Conservation (phyloP, 1,140 invertebrate species). For the Hydropsyche tenuis region DNA sequence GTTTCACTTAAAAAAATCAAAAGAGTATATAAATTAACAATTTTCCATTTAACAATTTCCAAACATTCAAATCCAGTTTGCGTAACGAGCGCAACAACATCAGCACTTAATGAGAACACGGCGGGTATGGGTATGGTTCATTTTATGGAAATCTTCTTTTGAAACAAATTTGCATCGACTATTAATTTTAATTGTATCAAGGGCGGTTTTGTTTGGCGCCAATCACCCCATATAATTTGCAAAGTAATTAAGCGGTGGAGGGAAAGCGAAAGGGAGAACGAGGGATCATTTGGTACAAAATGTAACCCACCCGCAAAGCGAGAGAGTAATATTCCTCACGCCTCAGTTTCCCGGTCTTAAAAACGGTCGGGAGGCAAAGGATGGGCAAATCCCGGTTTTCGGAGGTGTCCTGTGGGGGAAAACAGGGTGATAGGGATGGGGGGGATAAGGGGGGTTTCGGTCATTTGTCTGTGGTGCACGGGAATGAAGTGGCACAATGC, state of each 20-base stretch:
- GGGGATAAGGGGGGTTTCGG: conserved; percentile 38
- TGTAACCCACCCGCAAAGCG: background rate
- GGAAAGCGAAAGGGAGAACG: background rate
- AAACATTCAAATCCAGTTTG: no score
- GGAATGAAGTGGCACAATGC: conserved; percentile 46
- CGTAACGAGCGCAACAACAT: background rate
- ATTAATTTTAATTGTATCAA: conserved; percentile 47
- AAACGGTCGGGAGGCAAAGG: conserved; percentile 24
- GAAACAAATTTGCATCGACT: conserved; percentile 46
- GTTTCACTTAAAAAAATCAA: no score
- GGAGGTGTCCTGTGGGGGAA: background rate
- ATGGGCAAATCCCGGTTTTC: conserved; percentile 15
- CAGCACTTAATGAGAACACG: background rate
- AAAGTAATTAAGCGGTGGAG: conserved; percentile 46
- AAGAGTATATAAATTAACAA: no score
- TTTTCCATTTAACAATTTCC: no score
- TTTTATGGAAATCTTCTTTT: conserved; percentile 44
- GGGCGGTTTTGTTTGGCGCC: conserved; percentile 46
- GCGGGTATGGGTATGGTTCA: conserved; percentile 4
- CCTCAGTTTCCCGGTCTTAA: conserved; percentile 1
- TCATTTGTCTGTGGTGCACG: conserved; percentile 47
- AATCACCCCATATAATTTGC: conserved; percentile 49
- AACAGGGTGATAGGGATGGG: background rate
- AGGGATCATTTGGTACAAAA: conserved; percentile 37
- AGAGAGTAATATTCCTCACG: conserved; percentile 37